Conservation (phyloP, 1,140 invertebrate species). For the Macrobrachium rosenbergii region DNA sequence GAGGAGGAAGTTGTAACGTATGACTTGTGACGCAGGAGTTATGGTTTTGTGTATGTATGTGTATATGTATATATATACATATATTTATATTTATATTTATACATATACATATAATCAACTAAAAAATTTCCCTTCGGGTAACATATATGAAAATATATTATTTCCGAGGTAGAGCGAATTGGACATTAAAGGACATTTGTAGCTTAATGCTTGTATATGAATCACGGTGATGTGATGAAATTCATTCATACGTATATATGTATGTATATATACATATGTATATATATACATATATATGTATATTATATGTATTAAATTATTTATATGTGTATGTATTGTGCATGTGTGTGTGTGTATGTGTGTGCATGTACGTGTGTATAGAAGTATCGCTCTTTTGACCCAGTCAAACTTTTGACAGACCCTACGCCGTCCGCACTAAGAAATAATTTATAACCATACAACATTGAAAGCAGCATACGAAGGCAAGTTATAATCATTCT, state of each 20-base stretch:
- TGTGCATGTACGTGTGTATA: not conserved
- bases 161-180: too few relatives aligned
- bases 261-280: conserved; percentile 7
- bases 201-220: too few relatives aligned
- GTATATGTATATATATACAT: too few relatives aligned
- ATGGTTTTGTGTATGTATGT: too few relatives aligned
- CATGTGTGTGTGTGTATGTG: not conserved
- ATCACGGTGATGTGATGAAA: too few relatives aligned
- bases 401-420: too few relatives aligned
- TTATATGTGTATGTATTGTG: conserved; percentile 18
- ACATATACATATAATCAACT: not conserved
- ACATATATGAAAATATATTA: too few relatives aligned
- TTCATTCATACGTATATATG: not conserved
- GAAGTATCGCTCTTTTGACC: not conserved
- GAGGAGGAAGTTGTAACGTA: too few relatives aligned
- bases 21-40: too few relatives aligned
- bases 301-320: not conserved
- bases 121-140: too few relatives aligned
- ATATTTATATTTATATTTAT: not conserved
- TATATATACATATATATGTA: not conserved
- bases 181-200: not conserved
- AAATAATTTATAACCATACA: too few relatives aligned
- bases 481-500: not conserved
- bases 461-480: not conserved
- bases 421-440: too few relatives aligned